Conservation (phyloP, 2,888 invertebrate species). For the Ctenicera cuprea region DNA sequence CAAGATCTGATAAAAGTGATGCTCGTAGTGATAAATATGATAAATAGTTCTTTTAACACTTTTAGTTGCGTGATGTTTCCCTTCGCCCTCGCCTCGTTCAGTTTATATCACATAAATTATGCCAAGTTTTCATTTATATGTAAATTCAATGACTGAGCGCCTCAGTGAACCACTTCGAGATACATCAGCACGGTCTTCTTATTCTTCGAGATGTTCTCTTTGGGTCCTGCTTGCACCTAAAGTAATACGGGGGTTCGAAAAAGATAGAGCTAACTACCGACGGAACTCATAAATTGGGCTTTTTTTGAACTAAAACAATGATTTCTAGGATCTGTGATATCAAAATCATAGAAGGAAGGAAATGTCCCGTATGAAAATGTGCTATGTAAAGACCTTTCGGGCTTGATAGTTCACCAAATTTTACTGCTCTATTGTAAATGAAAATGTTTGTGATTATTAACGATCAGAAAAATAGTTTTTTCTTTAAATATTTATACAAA, state of each 20-base stretch:
- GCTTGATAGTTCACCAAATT: no score
- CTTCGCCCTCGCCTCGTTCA: slow-evolving; percentile 39
- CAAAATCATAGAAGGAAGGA: slow-evolving; percentile 9
- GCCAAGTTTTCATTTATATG: slow-evolving; percentile 68
- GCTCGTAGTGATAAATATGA: slow-evolving; percentile 41
- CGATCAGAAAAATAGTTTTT: no score
- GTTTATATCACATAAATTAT: slow-evolving; percentile 61
- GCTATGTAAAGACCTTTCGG: not conserved
- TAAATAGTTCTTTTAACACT: slow-evolving; percentile 49
- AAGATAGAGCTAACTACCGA: slow-evolving; percentile 29
- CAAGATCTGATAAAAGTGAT: slow-evolving; percentile 1
- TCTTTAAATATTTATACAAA: no score
- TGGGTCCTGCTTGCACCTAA: slow-evolving; percentile 23
- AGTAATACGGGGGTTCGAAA: slow-evolving; percentile 16
- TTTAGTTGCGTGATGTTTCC: slow-evolving; percentile 50
- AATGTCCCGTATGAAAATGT: not conserved
- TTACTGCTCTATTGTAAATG: no score
- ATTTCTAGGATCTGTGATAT: slow-evolving; percentile 38
- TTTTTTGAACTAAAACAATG: slow-evolving; percentile 37
- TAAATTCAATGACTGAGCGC: slow-evolving; percentile 62
- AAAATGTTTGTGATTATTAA: no score
- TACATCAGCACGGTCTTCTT: slow-evolving; percentile 46
- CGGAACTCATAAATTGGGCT: slow-evolving; percentile 36
- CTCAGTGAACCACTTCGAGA: slow-evolving; percentile 52
- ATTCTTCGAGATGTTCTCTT: slow-evolving; percentile 37